Evolutionary conservation across 2,113 vertebrate genomes (phyloP), one percentile per base, ranked within the genome.

Genomic region (Fukomys damarensis): DNA sequence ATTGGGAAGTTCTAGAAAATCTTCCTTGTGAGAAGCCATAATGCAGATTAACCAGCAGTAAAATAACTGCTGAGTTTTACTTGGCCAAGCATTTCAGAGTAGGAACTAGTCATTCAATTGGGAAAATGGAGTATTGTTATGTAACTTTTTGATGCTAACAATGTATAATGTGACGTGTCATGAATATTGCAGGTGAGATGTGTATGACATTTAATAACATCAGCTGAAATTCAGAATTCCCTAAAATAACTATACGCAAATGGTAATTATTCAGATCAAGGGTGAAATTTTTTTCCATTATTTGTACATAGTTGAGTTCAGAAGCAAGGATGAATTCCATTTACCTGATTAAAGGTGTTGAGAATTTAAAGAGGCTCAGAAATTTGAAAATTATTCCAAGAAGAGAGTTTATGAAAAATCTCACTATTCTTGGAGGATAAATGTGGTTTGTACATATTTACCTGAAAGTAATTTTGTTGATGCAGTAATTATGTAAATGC

Each of bases 401-500:
- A 87, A 76, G 10, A 72, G 41, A 80, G 7, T 91, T 93, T 80
- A 91, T 74, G 22, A 88, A 97, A 97, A 95, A 91, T 49, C 70
- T 35, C 43, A 90, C 32, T 65, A 5, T 1, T 0, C 13, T 94
- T 96, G 41, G 14, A 13, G 20, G 35, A 93, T 43, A 58, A 63
- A 96, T 94, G 11, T 16, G 2, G 63, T 24, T 96, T 86, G 46
- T 95, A 95, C 46, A 86, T 95, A 93, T 96, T 93, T 97, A 91
- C 66, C 66, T 88, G 58, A 66, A 93, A 86, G 32, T 91, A 96
- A 96, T 89, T 94, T 96, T 94, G 65, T 96, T 91, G 89, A 61
- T 95, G 32, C 14, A 86, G 26, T 88, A 76, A 96, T 94, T 96
- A 96, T 88, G 89, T 59, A 95, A 96, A 95, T 91, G 3, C 2